phyloP scores from a whole-genome alignment of 1,140 invertebrate genomes.

The Drosophila pallidifrons region DNA sequence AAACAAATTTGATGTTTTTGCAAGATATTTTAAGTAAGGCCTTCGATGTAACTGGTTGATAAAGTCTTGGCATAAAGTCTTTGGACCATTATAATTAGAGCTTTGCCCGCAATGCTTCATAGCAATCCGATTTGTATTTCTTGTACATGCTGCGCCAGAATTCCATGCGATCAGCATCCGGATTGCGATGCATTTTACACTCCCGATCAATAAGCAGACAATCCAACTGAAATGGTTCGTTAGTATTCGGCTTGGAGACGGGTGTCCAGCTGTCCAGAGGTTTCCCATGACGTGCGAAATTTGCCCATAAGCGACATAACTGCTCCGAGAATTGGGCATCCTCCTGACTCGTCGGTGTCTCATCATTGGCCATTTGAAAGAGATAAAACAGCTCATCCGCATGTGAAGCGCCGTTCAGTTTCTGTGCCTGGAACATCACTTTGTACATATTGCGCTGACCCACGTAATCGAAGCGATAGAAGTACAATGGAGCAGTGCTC shows the following conservation, averaged over 20 bases:
- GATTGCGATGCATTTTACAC: conserved; percentile 69
- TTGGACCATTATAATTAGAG: conserved; percentile 36
- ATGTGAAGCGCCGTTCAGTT: conserved; percentile 86
- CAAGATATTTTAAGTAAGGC: not conserved
- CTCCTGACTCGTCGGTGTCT: conserved; percentile 84
- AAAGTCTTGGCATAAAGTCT: not conserved
- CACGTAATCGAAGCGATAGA: conserved; percentile 86
- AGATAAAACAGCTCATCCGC: conserved; percentile 87
- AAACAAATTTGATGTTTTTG: not conserved
- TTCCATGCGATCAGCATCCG: conserved; percentile 79
- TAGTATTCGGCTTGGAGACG: conserved; percentile 35
- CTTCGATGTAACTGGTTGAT: not conserved
- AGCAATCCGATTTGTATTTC: conserved; percentile 48
- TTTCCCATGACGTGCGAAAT: conserved; percentile 87
- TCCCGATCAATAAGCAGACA: conserved; percentile 75
- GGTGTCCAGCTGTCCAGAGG: conserved; percentile 74
- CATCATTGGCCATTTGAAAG: conserved; percentile 86
- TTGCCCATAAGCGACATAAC: conserved; percentile 87
- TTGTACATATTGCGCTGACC: conserved; percentile 87
- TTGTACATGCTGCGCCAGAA: conserved; percentile 83
- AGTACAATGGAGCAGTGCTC: conserved; percentile 65
- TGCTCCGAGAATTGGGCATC: conserved; percentile 85
- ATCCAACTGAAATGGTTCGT: conserved; percentile 62
- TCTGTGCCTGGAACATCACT: conserved; percentile 66
- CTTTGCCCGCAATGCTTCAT: conserved; percentile 59